Evolutionary conservation across 2,797 vertebrate species (phyloP), one percentile per base, ranked within the genome.

Genomic region (Coranthus polyacanthus): DNA sequence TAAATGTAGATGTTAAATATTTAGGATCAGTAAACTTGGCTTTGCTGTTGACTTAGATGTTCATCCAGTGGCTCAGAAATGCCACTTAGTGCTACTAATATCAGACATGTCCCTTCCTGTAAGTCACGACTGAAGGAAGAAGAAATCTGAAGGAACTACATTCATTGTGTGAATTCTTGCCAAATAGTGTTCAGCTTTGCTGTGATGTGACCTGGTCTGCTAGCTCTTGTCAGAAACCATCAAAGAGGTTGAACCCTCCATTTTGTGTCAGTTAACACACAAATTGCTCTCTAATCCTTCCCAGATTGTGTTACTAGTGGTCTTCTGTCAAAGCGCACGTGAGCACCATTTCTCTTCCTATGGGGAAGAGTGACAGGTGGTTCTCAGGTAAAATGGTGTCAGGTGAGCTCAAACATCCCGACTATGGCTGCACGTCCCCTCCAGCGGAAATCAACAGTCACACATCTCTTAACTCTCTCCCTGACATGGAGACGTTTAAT

Each of bases 251-350:
- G 53, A 79, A 17, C 44, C 6, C 22, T 75, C 21, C 47, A 61
- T 67, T 84, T 79, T 84, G 69, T 83, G 65, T 82, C 88, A 83
- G 75, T 84, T 75, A 83, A 62, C 68, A 4, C 87, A 92, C 89
- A 92, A 93, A 92, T 92, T 90, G 89, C 78, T 78, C 81, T 13
- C 67, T 81, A 82, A 91, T 89, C 82, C 81, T 81, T 78, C 50
- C 47, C 58, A 86, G 65, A 83, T 88, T 88, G 77, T 83, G 74
- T 90, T 92, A 89, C 86, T 76, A 74, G 56, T 58, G 66, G 64
- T 62, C 42, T 74, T 22, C 74, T 92, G 91, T 91, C 91, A 92
- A 81, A 79, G 42, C 72, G 62, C 82, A 72, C 82, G 81, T 86
- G 81, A 84, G 78, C 61, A 3, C 39, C 46, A 78, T 87, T 81